These are phyloP conservation scores for Spodoptera litura DNA, from an alignment of 1,140 invertebrate genomes.

Conservation along the genomic window DNA sequence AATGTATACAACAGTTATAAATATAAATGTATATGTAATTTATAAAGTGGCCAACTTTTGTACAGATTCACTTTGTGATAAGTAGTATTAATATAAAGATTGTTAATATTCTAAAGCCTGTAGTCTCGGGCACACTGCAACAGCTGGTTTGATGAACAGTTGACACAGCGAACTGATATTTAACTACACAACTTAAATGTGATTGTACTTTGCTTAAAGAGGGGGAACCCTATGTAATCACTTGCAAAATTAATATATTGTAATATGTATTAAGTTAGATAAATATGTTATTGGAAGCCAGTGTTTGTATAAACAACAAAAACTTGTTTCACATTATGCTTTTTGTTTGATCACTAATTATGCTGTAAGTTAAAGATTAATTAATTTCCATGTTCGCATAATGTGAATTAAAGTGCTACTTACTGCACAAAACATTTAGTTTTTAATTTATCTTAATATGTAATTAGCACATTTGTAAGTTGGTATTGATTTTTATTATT, in stretches of 20 bases:
- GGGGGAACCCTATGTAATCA: conserved; percentile 24
- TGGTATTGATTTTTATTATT: conserved; percentile 39
- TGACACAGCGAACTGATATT: conserved; percentile 59
- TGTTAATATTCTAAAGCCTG: conserved; percentile 57
- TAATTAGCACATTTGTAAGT: conserved; percentile 41
- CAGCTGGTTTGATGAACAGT: conserved; percentile 44
- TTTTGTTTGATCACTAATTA: background rate
- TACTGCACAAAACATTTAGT: conserved; percentile 62
- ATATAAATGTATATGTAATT: conserved; percentile 31
- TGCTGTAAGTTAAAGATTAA: conserved; percentile 2
- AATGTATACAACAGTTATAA: conserved; percentile 18
- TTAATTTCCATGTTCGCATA: conserved; percentile 15
- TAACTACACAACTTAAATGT: conserved; percentile 35
- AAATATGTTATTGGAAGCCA: conserved; percentile 51
- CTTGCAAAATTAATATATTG: conserved; percentile 55
- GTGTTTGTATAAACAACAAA: conserved; percentile 50
- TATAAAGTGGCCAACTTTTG: conserved; percentile 55
- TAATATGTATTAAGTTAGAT: conserved; percentile 44
- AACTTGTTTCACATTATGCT: conserved; percentile 34
- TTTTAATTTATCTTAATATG: conserved; percentile 37
- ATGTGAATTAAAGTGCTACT: conserved; percentile 51
- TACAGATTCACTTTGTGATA: conserved; percentile 56
- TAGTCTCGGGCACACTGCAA: conserved; percentile 29
- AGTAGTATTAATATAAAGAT: conserved; percentile 54
- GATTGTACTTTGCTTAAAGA: conserved; percentile 47